Percentiles rank a stretch among this genome's conserved stretches.
phyloP scores from a whole-genome alignment of 2,888 invertebrate genomes.

The Drosophila subquinaria region DNA sequence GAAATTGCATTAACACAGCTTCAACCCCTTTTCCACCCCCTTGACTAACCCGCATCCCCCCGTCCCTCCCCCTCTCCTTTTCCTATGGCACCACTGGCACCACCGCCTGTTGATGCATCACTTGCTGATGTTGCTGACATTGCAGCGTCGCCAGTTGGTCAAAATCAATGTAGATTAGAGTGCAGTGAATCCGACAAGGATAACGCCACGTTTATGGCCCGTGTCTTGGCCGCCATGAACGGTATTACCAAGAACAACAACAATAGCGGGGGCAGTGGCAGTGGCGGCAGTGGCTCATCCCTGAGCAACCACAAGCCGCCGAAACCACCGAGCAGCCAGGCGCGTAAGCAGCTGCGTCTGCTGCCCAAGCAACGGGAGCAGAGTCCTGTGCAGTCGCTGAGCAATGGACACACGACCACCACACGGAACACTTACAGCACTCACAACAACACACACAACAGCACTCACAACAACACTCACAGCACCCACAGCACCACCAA shows the following conservation, averaged over 20 bases:
- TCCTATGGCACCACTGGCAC: conserved; percentile 67
- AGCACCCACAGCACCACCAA: conserved; percentile 24
- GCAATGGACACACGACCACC: conserved; percentile 54
- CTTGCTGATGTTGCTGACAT: conserved; percentile 65
- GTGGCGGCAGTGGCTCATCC: conserved; percentile 70
- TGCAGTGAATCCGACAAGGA: conserved; percentile 43
- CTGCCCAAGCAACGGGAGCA: conserved; percentile 75
- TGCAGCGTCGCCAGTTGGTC: conserved; percentile 41
- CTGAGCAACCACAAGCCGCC: conserved; percentile 77
- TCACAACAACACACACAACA: conserved; percentile 34
- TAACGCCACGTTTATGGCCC: conserved; percentile 74
- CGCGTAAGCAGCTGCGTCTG: conserved; percentile 78
- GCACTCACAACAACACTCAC: conserved; percentile 6
- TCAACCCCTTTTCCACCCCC: not conserved
- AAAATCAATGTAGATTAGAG: conserved; percentile 42
- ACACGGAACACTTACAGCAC: conserved; percentile 2
- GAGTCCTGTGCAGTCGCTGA: conserved; percentile 68
- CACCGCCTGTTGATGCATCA: conserved; percentile 57
- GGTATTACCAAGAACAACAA: conserved; percentile 52
- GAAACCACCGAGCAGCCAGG: conserved; percentile 80
- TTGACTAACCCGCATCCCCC: conserved; percentile 41
- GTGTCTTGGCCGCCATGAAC: conserved; percentile 79
- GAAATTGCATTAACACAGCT: conserved; percentile 31
- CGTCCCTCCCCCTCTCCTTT: not conserved
- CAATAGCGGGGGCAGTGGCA: conserved; percentile 54